These are phyloP conservation scores for Xyliphius kryptos DNA, from an alignment of 2,113 vertebrate species.

Conservation along the genomic window DNA sequence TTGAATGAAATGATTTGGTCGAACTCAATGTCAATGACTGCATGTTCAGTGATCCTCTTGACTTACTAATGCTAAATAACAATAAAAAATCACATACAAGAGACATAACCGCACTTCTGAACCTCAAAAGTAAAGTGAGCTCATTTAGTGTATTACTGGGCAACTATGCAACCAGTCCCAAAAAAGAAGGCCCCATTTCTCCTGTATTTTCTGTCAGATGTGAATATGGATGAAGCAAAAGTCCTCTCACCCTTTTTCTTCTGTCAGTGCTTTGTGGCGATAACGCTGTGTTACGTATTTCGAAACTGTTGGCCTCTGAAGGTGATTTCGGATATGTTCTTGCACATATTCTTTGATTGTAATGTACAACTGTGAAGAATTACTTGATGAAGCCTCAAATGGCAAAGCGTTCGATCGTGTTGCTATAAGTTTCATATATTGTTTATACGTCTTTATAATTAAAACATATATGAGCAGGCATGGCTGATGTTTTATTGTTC, in stretches of 20 bases:
- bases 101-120: neutral
- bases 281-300: slow-evolving; percentile 44
- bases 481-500: slow-evolving; percentile 25
- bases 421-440: slow-evolving; percentile 73
- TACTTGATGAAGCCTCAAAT: slow-evolving; percentile 53
- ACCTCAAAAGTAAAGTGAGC: neutral
- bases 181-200: slow-evolving; percentile 19
- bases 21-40: neutral
- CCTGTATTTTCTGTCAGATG: slow-evolving; percentile 10
- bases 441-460: slow-evolving; percentile 92
- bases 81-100: too few species aligned
- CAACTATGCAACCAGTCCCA: slow-evolving; percentile 68
- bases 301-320: slow-evolving; percentile 43
- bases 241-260: slow-evolving; percentile 31
- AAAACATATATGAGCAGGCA: slow-evolving; percentile 71
- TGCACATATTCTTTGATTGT: slow-evolving; percentile 71
- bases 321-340: slow-evolving; percentile 54
- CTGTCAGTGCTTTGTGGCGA: slow-evolving; percentile 43
- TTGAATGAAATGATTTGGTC: slow-evolving; percentile 4
- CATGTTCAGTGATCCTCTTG: slow-evolving; percentile 2
- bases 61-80: too few species aligned
- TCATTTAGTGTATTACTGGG: slow-evolving; percentile 46
- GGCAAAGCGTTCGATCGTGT: slow-evolving; percentile 62
- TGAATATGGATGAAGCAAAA: slow-evolving; percentile 34
- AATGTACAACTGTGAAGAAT: slow-evolving; percentile 65